Conservation (phyloP, 2,888 invertebrate genomes). For the Xanthostigma xanthostigma region DNA sequence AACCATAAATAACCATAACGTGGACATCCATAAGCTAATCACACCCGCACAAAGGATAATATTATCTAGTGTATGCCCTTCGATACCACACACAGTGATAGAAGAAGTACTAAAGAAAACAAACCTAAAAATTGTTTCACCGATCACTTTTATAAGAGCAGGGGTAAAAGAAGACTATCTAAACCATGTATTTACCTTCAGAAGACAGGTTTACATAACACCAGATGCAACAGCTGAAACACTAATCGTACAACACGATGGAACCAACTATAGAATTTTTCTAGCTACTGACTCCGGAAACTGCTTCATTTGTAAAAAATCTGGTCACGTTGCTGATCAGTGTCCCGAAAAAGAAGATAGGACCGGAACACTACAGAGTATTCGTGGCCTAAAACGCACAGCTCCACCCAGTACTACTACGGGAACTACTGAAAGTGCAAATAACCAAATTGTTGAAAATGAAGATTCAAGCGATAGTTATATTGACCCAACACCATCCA, state of each 20-base stretch:
- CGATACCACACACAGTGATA: conserved; percentile 12
- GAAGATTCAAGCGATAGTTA: too few species aligned
- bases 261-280: conserved; percentile 11
- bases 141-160: conserved; percentile 13
- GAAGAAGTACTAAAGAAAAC: conserved; percentile 10
- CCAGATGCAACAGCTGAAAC: background rate
- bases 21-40: conserved; percentile 12
- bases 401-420: too few species aligned
- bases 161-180: conserved; percentile 13
- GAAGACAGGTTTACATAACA: conserved; percentile 12
- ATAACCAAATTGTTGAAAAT: too few species aligned
- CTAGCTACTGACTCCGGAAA: conserved; percentile 8
- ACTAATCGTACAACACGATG: conserved; percentile 2
- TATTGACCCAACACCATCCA: too few species aligned
- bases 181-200: conserved; percentile 15
- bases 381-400: too few species aligned
- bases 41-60: background rate
- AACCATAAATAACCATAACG: conserved; percentile 5
- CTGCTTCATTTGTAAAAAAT: conserved; percentile 14
- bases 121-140: conserved; percentile 11
- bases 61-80: conserved; percentile 16
- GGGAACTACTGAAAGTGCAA: too few species aligned
- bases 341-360: background rate
- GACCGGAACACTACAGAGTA: too few species aligned
- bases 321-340: conserved; percentile 11